A percentile compares a stretch with the other conserved stretches of the same genome.
Evolutionary conservation across 2,888 invertebrate genomes (phyloP).

Genomic region (Beris chalybata): DNA sequence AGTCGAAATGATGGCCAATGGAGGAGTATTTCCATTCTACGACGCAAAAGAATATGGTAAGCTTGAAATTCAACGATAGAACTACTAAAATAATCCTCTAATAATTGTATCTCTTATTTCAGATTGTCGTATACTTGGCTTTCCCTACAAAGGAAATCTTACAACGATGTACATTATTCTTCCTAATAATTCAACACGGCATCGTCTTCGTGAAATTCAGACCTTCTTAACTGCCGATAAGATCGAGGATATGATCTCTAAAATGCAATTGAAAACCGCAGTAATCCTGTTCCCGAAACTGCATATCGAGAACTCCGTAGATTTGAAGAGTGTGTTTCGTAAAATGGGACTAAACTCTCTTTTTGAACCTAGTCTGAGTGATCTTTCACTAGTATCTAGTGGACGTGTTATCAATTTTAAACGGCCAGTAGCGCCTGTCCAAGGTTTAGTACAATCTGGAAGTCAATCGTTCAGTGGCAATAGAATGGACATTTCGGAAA

Average conservation of each 20-base stretch:
- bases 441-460: too few species aligned
- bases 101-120: conserved; percentile 29
- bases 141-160: conserved; percentile 67
- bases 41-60: conserved; percentile 45
- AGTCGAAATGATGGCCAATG: conserved; percentile 67
- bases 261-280: conserved; percentile 53
- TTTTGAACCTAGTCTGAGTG: conserved; percentile 64
- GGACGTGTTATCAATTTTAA: conserved; percentile 3
- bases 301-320: conserved; percentile 64
- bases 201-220: conserved; percentile 57
- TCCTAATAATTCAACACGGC: conserved; percentile 59
- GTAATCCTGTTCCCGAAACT: conserved; percentile 71
- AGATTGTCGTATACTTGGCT: conserved; percentile 63
- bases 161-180: conserved; percentile 68
- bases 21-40: conserved; percentile 62
- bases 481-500: too few species aligned
- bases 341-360: conserved; percentile 64
- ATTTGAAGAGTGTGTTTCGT: conserved; percentile 61
- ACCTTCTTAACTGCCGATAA: conserved; percentile 54
- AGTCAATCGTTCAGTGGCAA: too few species aligned
- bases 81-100: not conserved
- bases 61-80: not conserved
- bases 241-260: conserved; percentile 53
- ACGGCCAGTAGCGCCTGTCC: not conserved
- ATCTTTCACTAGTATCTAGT: conserved; percentile 64